These are phyloP conservation scores for Panzeria rudis DNA, from an alignment of 2,888 invertebrate genomes.

Conservation along the genomic window DNA sequence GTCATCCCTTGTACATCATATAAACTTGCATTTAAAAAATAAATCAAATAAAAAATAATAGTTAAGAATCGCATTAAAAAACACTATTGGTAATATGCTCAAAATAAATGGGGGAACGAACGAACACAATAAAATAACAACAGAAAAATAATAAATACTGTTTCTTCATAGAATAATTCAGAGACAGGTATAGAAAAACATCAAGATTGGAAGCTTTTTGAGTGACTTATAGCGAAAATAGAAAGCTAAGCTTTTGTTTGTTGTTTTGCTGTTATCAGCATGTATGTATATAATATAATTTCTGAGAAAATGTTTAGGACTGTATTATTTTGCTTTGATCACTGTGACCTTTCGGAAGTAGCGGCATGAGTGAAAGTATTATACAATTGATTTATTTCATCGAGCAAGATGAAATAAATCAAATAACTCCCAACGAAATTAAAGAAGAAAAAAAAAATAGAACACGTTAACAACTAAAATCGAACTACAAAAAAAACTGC, in stretches of 20 bases:
- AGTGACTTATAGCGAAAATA: background rate
- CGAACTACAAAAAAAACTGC: too few relatives aligned
- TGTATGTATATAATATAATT: background rate
- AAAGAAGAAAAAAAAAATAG: too few relatives aligned
- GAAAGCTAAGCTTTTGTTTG: background rate
- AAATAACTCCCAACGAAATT: too few relatives aligned
- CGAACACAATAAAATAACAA: constrained; percentile 17
- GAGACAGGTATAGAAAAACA: background rate
- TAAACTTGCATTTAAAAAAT: background rate
- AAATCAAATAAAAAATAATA: constrained; percentile 21
- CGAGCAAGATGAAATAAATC: too few relatives aligned
- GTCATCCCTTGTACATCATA: too few relatives aligned
- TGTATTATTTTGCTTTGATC: background rate
- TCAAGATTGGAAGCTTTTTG: background rate
- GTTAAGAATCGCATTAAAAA: background rate
- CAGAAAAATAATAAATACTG: constrained; percentile 4
- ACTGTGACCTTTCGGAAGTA: background rate
- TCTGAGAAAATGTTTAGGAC: background rate
- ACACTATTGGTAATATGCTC: background rate
- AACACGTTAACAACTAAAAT: too few relatives aligned
- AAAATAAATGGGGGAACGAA: background rate
- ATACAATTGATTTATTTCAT: too few relatives aligned
- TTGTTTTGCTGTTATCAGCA: background rate
- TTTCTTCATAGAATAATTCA: background rate
- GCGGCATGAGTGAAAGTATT: too few relatives aligned